Evolutionary conservation across 2,888 invertebrate species (phyloP).

Genomic region (Alcis repandata): DNA sequence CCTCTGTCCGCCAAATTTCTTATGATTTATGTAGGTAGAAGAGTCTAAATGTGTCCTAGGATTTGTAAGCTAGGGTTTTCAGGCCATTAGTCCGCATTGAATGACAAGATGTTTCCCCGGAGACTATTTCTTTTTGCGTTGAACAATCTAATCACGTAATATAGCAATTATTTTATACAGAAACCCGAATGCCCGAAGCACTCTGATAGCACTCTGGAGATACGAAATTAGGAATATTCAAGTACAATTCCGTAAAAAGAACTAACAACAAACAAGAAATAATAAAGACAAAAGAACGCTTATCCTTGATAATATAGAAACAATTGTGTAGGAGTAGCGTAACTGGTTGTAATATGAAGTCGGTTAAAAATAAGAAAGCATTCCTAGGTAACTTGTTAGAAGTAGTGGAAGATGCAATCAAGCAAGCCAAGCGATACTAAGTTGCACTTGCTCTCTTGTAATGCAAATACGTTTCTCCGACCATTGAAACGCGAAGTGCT

Average conservation of each 20-base stretch:
- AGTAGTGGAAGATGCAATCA: neutral
- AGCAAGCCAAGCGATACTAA: neutral
- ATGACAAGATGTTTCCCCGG: slow-evolving; percentile 21
- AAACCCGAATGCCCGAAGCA: neutral
- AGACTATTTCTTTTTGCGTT: slow-evolving; percentile 19
- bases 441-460: slow-evolving; percentile 8
- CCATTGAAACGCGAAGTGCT: slow-evolving; percentile 33
- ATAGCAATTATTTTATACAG: slow-evolving; percentile 25
- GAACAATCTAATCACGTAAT: slow-evolving; percentile 28
- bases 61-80: slow-evolving; percentile 14
- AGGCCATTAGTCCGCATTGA: slow-evolving; percentile 17
- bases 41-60: slow-evolving; percentile 19
- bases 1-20: slow-evolving; percentile 1
- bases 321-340: neutral
- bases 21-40: slow-evolving; percentile 20
- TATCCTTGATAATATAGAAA: neutral
- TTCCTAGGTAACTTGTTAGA: no score
- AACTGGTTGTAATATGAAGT: no score
- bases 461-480: slow-evolving; percentile 26
- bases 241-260: neutral
- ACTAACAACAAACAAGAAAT: neutral
- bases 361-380: no score
- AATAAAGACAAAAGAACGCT: neutral
- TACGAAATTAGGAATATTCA: slow-evolving; percentile 4
- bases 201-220: neutral